phyloP scores from a whole-genome alignment of 2,797 vertebrate genomes.

The Alosa sapidissima region DNA sequence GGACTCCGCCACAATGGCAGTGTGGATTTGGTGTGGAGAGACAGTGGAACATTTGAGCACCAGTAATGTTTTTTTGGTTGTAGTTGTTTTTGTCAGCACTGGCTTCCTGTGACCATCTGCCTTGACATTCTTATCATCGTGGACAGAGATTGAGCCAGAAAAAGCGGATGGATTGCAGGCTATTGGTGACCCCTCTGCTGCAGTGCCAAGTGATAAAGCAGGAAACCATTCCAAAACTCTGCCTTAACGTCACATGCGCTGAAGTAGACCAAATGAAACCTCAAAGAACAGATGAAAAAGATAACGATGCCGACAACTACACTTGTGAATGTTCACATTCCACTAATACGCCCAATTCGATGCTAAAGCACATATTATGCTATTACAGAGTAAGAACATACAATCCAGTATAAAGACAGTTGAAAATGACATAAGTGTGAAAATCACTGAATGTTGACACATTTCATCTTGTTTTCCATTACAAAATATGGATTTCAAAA shows the following conservation, averaged over 20 bases:
- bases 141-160: neutral
- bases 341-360: neutral
- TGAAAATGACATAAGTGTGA: neutral
- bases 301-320: neutral
- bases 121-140: neutral
- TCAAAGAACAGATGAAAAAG: conserved; percentile 1
- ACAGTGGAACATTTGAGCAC: neutral
- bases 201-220: neutral
- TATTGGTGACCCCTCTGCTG: neutral
- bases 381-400: neutral
- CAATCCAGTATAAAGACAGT: neutral
- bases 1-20: neutral
- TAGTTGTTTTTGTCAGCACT: neutral
- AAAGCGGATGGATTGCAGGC: neutral
- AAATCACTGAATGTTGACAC: neutral
- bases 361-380: neutral
- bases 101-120: neutral
- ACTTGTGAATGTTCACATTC: neutral
- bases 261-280: neutral
- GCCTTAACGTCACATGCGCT: neutral
- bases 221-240: neutral
- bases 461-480: neutral
- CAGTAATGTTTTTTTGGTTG: neutral
- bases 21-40: neutral
- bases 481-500: neutral